phyloP scores from a whole-genome alignment of 2,888 invertebrate genomes.

The Archips crataeganus region DNA sequence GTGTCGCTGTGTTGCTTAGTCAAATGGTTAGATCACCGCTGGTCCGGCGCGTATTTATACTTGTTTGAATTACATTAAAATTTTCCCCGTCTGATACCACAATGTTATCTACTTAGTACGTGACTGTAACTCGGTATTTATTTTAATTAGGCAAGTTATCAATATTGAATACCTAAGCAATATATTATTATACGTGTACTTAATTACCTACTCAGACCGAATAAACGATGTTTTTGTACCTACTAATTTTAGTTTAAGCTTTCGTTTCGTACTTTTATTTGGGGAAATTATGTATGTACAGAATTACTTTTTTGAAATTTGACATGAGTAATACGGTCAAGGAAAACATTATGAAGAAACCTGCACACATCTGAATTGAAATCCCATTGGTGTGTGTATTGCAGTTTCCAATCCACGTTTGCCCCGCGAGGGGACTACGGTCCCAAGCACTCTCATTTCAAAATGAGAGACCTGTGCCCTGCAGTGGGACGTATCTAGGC shows the following conservation, averaged over 20 bases:
- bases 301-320: too few relatives aligned
- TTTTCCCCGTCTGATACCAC: background rate
- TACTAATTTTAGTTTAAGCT: too few relatives aligned
- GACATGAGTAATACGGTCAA: too few relatives aligned
- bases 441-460: too few relatives aligned
- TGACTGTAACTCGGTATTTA: conserved; percentile 45
- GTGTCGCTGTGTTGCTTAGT: background rate
- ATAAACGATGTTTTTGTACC: background rate
- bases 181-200: background rate
- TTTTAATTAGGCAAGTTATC: background rate
- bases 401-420: too few relatives aligned
- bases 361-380: too few relatives aligned
- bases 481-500: too few relatives aligned
- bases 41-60: conserved; percentile 15
- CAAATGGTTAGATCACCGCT: background rate
- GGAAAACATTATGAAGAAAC: too few relatives aligned
- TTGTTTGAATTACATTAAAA: background rate
- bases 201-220: background rate
- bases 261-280: too few relatives aligned
- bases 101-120: conserved; percentile 4
- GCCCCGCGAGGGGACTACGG: too few relatives aligned
- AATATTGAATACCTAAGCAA: background rate
- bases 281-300: background rate
- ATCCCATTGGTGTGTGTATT: too few relatives aligned
- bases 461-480: too few relatives aligned